A percentile compares a stretch with the other conserved stretches of the same genome.
phyloP scores from a whole-genome alignment of 2,113 vertebrate genomes.

The Protobothrops flavoviridis region DNA sequence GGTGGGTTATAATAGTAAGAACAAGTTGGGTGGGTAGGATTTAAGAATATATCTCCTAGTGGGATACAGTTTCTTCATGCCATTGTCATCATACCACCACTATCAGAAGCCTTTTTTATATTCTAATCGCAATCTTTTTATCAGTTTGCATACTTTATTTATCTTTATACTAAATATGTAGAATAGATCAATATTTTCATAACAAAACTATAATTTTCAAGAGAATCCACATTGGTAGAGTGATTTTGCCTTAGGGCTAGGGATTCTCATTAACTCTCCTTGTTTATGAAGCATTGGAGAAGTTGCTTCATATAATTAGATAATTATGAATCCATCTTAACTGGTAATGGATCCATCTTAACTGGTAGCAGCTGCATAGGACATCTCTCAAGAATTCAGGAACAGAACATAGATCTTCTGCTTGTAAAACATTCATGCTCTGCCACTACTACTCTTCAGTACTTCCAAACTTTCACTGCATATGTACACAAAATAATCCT shows the following conservation, averaged over 20 bases:
- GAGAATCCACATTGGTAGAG: neutral
- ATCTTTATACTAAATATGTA: neutral
- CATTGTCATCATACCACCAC: neutral
- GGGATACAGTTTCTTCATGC: neutral
- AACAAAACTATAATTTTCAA: neutral
- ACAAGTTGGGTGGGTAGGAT: too few species aligned
- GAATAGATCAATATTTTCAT: neutral
- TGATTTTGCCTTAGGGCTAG: neutral
- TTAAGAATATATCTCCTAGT: neutral
- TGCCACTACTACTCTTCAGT: neutral
- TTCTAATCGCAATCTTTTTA: neutral
- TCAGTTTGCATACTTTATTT: neutral
- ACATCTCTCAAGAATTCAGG: neutral
- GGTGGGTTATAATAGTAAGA: neutral
- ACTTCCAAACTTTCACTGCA: neutral
- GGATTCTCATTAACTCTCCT: neutral
- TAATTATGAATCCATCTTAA: neutral
- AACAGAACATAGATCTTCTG: neutral
- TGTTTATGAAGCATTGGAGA: neutral
- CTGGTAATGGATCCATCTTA: neutral
- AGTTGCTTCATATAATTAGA: neutral
- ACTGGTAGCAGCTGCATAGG: neutral
- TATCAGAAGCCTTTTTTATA: neutral
- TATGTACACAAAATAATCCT: neutral
- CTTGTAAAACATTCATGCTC: neutral